Evolutionary conservation across 1,140 invertebrate genomes (phyloP).

Genomic region (Lepidurus arcticus): DNA sequence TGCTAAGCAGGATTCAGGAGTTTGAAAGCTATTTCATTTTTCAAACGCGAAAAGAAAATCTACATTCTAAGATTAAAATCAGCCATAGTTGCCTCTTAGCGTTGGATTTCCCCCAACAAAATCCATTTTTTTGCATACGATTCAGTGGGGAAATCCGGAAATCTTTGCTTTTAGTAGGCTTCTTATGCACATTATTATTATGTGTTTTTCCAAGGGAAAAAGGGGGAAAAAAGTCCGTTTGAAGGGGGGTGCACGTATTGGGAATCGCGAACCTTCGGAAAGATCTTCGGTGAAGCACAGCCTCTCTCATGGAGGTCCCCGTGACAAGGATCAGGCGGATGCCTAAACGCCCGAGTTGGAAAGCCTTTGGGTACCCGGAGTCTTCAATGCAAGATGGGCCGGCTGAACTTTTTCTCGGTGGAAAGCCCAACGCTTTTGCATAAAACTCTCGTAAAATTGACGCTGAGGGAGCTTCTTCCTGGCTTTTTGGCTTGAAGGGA

Average conservation of each 20-base stretch:
- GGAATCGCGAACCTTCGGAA: background rate
- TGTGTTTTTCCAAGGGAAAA: background rate
- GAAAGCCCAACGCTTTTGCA: background rate
- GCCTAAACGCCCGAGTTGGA: background rate
- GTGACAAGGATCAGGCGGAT: background rate
- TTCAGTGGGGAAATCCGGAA: background rate
- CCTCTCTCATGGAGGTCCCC: background rate
- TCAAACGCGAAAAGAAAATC: too few relatives aligned
- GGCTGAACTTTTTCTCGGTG: background rate
- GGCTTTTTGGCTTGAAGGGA: background rate
- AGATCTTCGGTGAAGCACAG: background rate
- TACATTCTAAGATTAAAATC: too few relatives aligned
- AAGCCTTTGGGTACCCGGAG: background rate
- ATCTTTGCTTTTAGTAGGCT: background rate
- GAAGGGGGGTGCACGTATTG: background rate
- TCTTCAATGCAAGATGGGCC: background rate
- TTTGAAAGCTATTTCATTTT: too few relatives aligned
- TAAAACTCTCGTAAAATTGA: slow-evolving; percentile 16
- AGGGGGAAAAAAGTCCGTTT: background rate
- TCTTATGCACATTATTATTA: background rate
- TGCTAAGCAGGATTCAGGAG: background rate
- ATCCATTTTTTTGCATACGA: background rate
- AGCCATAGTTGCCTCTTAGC: too few relatives aligned
- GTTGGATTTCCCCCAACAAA: too few relatives aligned
- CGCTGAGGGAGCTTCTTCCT: background rate